These are phyloP conservation scores for Pantherophis alleghaniensis DNA, from an alignment of 2,797 vertebrate genomes.

Conservation along the genomic window DNA sequence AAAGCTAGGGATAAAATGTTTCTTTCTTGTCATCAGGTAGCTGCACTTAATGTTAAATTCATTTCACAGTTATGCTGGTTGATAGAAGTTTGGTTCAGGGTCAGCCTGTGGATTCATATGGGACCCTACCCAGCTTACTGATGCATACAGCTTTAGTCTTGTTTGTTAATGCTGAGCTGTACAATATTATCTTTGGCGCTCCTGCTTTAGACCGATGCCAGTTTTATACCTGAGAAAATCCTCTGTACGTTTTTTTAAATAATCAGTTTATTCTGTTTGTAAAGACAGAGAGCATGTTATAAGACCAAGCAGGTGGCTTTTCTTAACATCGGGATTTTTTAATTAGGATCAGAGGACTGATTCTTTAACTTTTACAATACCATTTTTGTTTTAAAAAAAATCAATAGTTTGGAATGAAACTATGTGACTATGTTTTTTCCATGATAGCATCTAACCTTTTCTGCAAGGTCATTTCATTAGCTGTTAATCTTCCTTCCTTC, in stretches of 20 bases:
- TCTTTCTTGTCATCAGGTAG: neutral
- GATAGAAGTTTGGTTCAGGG: neutral
- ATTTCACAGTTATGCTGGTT: neutral
- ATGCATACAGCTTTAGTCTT: neutral
- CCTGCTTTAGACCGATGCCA: neutral
- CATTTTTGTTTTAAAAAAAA: neutral
- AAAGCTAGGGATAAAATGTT: neutral
- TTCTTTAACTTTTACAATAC: neutral
- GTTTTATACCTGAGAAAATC: neutral
- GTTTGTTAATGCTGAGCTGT: neutral
- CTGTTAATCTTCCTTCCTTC: neutral
- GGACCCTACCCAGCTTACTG: neutral
- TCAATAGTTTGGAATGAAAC: neutral
- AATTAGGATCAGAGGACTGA: neutral
- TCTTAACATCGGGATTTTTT: neutral
- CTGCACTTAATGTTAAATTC: neutral
- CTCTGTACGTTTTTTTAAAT: neutral
- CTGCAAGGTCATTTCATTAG: neutral
- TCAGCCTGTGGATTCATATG: neutral
- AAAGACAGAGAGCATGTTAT: neutral
- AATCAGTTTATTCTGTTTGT: neutral
- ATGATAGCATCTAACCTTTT: neutral
- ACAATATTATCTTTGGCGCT: neutral
- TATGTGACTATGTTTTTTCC: neutral
- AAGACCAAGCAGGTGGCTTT: neutral